phyloP scores from a whole-genome alignment of 2,113 vertebrate genomes.

The Benitochromis conjunctus region DNA sequence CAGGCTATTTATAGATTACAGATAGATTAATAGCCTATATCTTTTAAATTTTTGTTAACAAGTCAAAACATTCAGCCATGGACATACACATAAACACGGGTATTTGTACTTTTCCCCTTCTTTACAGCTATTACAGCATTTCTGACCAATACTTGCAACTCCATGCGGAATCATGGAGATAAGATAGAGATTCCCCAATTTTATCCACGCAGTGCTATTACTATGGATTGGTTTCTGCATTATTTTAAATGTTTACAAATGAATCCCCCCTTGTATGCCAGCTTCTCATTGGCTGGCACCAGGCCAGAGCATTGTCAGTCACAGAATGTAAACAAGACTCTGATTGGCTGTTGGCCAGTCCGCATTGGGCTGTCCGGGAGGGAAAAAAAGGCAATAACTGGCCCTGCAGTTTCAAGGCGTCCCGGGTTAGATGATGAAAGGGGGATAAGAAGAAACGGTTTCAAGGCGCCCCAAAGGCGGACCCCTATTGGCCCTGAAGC shows the following conservation, averaged over 20 bases:
- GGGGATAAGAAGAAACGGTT: conserved; percentile 85
- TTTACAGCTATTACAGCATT: not conserved
- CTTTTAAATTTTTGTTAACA: not conserved
- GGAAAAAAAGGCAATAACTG: conserved; percentile 83
- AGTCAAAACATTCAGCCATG: not conserved
- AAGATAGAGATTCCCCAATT: conserved; percentile 11
- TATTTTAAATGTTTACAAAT: conserved; percentile 64
- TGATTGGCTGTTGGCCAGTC: conserved; percentile 94
- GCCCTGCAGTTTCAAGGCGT: conserved; percentile 89
- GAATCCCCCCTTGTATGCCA: conserved; percentile 6
- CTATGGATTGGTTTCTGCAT: conserved; percentile 40
- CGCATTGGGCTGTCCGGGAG: conserved; percentile 83
- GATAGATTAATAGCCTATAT: not conserved
- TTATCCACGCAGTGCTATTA: conserved; percentile 24
- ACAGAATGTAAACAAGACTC: conserved; percentile 94
- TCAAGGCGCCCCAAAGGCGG: conserved; percentile 86
- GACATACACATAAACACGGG: not conserved
- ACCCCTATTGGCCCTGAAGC: conserved; percentile 81
- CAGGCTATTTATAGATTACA: not conserved
- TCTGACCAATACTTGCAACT: not conserved
- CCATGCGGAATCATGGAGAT: conserved; percentile 1
- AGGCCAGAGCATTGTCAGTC: conserved; percentile 86
- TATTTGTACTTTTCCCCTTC: not conserved
- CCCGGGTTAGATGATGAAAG: conserved; percentile 85
- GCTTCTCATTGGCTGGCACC: conserved; percentile 82